Conservation (phyloP, 2,113 vertebrate genomes). For the Rattus rattus region DNA sequence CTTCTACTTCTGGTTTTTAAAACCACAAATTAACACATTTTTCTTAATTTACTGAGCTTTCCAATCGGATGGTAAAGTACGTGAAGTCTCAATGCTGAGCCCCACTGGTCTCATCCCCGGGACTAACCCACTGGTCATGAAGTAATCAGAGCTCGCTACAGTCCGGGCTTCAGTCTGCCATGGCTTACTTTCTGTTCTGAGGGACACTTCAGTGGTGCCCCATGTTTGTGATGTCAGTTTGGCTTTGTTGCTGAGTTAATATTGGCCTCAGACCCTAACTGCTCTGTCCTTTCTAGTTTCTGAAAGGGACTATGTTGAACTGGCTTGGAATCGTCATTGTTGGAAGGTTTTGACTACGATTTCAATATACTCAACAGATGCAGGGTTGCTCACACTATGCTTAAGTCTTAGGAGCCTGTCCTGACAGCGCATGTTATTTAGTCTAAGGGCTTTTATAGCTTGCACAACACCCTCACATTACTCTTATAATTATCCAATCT, state of each 20-base stretch:
- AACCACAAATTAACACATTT: neutral
- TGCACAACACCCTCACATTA: neutral
- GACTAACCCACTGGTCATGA: neutral
- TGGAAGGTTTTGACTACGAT: neutral
- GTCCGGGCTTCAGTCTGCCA: neutral
- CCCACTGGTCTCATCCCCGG: neutral
- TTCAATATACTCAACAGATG: neutral
- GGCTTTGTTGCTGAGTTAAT: neutral
- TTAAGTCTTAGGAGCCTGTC: neutral
- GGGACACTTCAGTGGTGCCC: neutral
- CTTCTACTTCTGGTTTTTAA: neutral
- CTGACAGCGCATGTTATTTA: neutral
- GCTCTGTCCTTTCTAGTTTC: slow-evolving; percentile 2
- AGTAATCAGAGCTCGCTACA: neutral
- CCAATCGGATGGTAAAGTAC: neutral
- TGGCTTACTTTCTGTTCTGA: neutral
- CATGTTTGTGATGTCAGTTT: neutral
- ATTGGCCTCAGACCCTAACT: neutral
- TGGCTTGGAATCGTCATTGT: slow-evolving; percentile 19
- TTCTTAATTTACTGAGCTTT: neutral
- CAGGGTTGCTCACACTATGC: neutral
- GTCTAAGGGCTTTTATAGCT: neutral
- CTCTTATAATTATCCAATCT: neutral
- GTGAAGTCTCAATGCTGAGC: neutral
- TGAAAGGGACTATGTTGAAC: neutral